Evolutionary conservation across 2,113 vertebrate genomes (phyloP).

Genomic region (Alaudala cheleensis): DNA sequence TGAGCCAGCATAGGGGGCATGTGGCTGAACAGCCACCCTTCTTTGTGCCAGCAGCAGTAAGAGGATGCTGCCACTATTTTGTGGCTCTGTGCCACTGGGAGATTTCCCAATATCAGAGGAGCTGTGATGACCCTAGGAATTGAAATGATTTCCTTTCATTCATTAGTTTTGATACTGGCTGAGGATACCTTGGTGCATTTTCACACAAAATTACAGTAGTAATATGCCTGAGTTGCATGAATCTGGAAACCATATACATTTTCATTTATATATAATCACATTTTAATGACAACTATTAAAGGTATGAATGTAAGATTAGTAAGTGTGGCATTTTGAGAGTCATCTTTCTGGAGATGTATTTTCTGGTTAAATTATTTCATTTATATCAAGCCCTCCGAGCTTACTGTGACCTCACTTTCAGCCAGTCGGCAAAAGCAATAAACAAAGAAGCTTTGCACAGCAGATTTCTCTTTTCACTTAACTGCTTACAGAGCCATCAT

Average conservation of each 20-base stretch:
- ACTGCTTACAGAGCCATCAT: neutral
- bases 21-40: neutral
- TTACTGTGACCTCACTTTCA: neutral
- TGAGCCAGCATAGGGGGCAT: too few species aligned
- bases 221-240: neutral
- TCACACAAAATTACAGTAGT: neutral
- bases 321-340: neutral
- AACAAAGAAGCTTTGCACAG: conserved; percentile 12
- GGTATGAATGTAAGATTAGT: neutral
- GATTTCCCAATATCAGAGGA: neutral
- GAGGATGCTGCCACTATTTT: neutral
- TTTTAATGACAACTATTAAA: neutral
- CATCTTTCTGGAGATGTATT: neutral
- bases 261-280: neutral
- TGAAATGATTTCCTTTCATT: neutral
- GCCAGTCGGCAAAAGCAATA: conserved; percentile 9
- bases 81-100: neutral
- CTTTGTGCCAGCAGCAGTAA: neutral
- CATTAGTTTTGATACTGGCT: neutral
- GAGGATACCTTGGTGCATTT: neutral
- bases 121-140: neutral
- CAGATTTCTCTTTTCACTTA: neutral
- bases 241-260: neutral
- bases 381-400: neutral
- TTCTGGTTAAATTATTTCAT: neutral